These are phyloP conservation scores for Pangasius larnaudii DNA, from an alignment of 2,797 vertebrate genomes.

Conservation along the genomic window DNA sequence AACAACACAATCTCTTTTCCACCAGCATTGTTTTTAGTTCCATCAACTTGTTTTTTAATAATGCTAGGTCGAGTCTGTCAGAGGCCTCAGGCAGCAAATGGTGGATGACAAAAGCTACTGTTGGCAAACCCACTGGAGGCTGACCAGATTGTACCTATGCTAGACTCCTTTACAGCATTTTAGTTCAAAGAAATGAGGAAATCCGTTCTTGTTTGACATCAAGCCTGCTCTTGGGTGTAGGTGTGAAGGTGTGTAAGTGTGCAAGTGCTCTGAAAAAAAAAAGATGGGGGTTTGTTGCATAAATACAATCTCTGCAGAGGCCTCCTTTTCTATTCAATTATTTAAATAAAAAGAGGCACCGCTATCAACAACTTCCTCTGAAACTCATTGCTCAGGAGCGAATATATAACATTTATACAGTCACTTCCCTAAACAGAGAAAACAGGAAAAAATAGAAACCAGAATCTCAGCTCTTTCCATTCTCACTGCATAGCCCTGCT, in stretches of 20 bases:
- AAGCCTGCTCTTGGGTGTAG: slow-evolving; percentile 32
- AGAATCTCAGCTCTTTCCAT: slow-evolving; percentile 65
- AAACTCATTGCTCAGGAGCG: slow-evolving; percentile 65
- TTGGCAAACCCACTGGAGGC: slow-evolving; percentile 72
- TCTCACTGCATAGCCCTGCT: slow-evolving; percentile 50
- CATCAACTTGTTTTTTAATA: slow-evolving; percentile 66
- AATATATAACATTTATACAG: slow-evolving; percentile 77
- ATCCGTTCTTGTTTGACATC: slow-evolving; percentile 66
- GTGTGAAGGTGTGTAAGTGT: slow-evolving; percentile 42
- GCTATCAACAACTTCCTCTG: slow-evolving; percentile 69
- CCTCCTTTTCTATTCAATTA: slow-evolving; percentile 78
- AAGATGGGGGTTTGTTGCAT: slow-evolving; percentile 59
- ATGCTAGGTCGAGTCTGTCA: slow-evolving; percentile 75
- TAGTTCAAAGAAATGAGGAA: slow-evolving; percentile 69
- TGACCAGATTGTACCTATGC: slow-evolving; percentile 76
- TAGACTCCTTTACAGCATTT: slow-evolving; percentile 62
- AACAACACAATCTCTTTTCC: slow-evolving; percentile 66
- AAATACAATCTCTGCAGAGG: slow-evolving; percentile 76
- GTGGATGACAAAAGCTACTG: slow-evolving; percentile 67
- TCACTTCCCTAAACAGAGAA: slow-evolving; percentile 72
- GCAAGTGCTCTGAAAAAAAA: not conserved
- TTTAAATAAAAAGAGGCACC: slow-evolving; percentile 73
- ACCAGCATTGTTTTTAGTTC: slow-evolving; percentile 66
- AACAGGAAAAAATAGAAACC: slow-evolving; percentile 69
- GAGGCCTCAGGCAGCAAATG: slow-evolving; percentile 74